Evolutionary conservation across 2,797 vertebrate species (phyloP).

Genomic region (Trematomus bernacchii): DNA sequence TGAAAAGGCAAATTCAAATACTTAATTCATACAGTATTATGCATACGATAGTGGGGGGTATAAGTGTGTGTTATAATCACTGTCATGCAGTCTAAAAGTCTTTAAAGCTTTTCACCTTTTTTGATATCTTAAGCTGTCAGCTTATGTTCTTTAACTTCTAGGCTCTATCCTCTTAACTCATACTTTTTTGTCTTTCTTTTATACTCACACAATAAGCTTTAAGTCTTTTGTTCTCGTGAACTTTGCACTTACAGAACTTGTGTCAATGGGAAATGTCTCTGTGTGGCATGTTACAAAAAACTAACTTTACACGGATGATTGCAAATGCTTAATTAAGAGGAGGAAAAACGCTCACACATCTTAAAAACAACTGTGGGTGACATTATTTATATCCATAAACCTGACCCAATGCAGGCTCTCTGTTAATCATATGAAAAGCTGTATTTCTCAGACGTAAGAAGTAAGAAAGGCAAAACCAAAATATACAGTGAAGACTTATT

Average conservation of each 20-base stretch:
- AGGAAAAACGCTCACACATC: not conserved
- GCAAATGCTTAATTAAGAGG: not conserved
- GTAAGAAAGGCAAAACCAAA: not conserved
- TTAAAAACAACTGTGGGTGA: not conserved
- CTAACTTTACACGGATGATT: not conserved
- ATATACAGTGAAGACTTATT: not conserved
- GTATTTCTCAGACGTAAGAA: not conserved
- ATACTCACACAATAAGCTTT: slow-evolving; percentile 34
- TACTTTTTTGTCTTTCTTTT: slow-evolving; percentile 17
- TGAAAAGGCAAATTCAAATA: not conserved
- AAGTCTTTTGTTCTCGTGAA: slow-evolving; percentile 45
- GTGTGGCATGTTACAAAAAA: not conserved
- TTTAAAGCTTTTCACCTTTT: slow-evolving; percentile 29
- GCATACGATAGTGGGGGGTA: not conserved
- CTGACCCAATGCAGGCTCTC: not conserved
- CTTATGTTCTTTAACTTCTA: slow-evolving; percentile 20
- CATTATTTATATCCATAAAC: not conserved
- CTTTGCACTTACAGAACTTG: slow-evolving; percentile 13
- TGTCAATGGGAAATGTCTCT: not conserved
- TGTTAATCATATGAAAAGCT: too few relatives aligned
- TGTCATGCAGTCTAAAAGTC: slow-evolving; percentile 28
- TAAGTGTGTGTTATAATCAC: slow-evolving; percentile 12
- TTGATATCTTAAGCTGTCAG: slow-evolving; percentile 34
- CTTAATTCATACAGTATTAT: slow-evolving; percentile 9
- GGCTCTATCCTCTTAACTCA: slow-evolving; percentile 26